Conservation (phyloP, 2,113 vertebrate genomes). For the Tyrannus savana region DNA sequence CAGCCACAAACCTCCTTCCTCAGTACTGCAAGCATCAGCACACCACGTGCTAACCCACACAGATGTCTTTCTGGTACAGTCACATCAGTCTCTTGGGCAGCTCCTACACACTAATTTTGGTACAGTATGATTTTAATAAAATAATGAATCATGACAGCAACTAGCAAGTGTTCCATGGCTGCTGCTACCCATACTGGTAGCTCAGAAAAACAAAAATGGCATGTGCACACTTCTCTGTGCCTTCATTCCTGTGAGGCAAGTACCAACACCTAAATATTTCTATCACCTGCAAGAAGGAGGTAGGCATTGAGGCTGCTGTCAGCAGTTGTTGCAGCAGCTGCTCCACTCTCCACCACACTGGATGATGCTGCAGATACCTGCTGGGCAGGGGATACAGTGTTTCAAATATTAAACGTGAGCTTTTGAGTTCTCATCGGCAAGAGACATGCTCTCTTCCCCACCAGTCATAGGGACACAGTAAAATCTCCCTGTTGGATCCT, state of each 20-base stretch:
- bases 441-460: background rate
- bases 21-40: fast-evolving
- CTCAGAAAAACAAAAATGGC: background rate
- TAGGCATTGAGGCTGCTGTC: background rate
- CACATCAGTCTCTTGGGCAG: conserved; percentile 20
- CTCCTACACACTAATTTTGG: conserved; percentile 11
- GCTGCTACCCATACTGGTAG: background rate
- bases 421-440: background rate
- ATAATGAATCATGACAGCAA: conserved; percentile 1
- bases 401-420: fast-evolving
- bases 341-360: background rate
- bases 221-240: background rate
- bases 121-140: background rate
- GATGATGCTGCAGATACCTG: background rate
- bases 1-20: background rate
- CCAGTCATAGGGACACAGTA: background rate
- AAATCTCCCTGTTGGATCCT: background rate
- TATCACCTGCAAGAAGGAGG: background rate
- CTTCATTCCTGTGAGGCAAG: background rate
- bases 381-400: background rate
- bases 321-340: background rate
- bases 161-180: background rate
- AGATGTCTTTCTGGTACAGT: background rate
- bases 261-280: background rate
- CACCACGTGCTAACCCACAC: background rate